Evolutionary conservation across 1,140 invertebrate species (phyloP).

Genomic region (Nasonia longicornis): DNA sequence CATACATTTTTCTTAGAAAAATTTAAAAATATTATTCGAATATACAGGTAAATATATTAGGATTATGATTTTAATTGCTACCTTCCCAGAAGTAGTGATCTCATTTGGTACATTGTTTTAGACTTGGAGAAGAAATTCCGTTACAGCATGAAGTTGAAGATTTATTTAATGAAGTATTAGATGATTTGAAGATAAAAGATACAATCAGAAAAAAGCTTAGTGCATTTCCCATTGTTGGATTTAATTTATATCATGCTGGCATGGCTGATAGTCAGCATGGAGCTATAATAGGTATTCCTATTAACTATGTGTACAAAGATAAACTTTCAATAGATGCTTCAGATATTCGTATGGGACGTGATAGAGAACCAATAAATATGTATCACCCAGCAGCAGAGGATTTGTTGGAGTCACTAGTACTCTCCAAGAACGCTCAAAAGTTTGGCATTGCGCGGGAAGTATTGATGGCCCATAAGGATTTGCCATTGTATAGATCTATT

Average conservation of each 20-base stretch:
- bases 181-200: conserved; percentile 68
- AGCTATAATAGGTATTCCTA: conserved; percentile 74
- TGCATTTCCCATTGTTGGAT: conserved; percentile 75
- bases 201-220: conserved; percentile 62
- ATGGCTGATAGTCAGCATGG: conserved; percentile 65
- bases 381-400: conserved; percentile 71
- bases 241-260: conserved; percentile 74
- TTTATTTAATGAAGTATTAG: conserved; percentile 67
- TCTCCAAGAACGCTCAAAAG: conserved; percentile 81
- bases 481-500: conserved; percentile 60
- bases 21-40: conserved; percentile 68
- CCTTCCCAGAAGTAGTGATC: background rate
- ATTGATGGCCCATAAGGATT: conserved; percentile 70
- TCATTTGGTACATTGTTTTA: conserved; percentile 37
- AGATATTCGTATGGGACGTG: conserved; percentile 70
- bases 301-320: conserved; percentile 71
- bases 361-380: conserved; percentile 70
- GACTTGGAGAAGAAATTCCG: conserved; percentile 61
- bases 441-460: conserved; percentile 84
- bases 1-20: conserved; percentile 69
- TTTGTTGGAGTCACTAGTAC: conserved; percentile 75
- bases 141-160: conserved; percentile 61
- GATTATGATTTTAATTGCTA: conserved; percentile 16
- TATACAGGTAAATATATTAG: conserved; percentile 67
- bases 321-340: conserved; percentile 66